phyloP scores from a whole-genome alignment of 1,140 invertebrate genomes.

The Pemphigus obesinymphae region DNA sequence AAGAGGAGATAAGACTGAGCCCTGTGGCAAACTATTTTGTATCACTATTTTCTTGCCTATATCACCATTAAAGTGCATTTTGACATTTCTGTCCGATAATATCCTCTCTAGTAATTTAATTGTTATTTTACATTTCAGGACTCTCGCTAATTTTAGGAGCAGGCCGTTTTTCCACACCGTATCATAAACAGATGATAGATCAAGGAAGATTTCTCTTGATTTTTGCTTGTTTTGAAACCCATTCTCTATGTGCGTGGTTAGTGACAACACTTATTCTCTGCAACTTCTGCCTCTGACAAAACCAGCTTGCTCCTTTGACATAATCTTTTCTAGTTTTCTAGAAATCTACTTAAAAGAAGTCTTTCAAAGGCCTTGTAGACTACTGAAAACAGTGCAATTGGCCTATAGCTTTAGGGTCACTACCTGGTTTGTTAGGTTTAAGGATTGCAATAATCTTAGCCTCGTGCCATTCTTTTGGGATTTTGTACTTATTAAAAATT shows the following conservation, averaged over 20 bases:
- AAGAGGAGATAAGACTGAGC: no score
- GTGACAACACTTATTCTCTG: background rate
- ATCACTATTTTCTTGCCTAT: no score
- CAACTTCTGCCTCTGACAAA: background rate
- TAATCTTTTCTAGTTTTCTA: background rate
- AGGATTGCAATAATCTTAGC: background rate
- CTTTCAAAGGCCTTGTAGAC: background rate
- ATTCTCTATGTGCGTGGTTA: no score
- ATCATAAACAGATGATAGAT: background rate
- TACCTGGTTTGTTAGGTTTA: background rate
- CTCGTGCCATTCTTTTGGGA: background rate
- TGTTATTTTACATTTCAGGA: no score
- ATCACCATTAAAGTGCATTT: no score
- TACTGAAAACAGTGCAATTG: background rate
- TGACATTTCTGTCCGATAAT: no score
- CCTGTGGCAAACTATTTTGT: no score
- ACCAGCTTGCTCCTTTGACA: background rate
- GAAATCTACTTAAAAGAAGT: background rate
- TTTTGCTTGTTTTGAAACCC: no score
- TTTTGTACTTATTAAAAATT: background rate
- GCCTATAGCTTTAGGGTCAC: no score
- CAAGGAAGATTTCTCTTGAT: background rate
- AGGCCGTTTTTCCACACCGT: no score
- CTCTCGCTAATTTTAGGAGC: no score
- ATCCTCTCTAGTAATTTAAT: no score